phyloP scores from a whole-genome alignment of 23 tunicate species.

The Oikopleura albicans region DNA sequence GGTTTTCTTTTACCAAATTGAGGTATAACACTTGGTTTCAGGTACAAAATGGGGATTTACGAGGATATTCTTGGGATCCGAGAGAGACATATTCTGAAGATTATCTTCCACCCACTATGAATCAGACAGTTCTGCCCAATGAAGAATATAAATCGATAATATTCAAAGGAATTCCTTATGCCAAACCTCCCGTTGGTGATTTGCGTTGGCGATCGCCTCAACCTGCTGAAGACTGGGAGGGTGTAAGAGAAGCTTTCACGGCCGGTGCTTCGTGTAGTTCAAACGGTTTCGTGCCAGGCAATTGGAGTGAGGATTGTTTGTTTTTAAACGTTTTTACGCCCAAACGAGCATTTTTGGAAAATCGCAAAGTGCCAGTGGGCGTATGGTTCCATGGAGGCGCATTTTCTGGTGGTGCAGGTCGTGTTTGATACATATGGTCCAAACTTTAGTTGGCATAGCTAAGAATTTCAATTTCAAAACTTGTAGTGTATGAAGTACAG shows the following conservation, averaged over 20 bases:
- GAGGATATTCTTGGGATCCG: neutral
- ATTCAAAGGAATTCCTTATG: slow-evolving; percentile 1
- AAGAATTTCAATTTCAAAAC: no score
- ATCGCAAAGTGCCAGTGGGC: slow-evolving; percentile 34
- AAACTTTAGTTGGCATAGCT: no score
- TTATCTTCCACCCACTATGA: neutral
- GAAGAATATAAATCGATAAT: neutral
- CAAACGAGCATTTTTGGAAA: neutral
- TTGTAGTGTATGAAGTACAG: no score
- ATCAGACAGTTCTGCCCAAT: neutral
- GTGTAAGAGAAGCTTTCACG: neutral
- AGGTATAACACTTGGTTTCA: no score
- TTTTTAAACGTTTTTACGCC: neutral
- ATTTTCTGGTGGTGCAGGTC: slow-evolving; percentile 32
- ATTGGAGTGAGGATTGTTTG: neutral
- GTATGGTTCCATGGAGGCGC: slow-evolving; percentile 79
- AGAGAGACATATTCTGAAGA: neutral
- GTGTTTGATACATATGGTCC: no score
- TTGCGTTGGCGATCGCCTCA: neutral
- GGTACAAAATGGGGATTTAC: neutral
- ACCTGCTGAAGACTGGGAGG: neutral
- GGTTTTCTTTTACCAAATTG: no score
- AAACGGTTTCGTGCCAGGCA: neutral
- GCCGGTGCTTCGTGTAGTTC: neutral
- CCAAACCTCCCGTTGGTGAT: neutral